phyloP scores from a whole-genome alignment of 1,140 invertebrate genomes.

The Epicauta chinensis region DNA sequence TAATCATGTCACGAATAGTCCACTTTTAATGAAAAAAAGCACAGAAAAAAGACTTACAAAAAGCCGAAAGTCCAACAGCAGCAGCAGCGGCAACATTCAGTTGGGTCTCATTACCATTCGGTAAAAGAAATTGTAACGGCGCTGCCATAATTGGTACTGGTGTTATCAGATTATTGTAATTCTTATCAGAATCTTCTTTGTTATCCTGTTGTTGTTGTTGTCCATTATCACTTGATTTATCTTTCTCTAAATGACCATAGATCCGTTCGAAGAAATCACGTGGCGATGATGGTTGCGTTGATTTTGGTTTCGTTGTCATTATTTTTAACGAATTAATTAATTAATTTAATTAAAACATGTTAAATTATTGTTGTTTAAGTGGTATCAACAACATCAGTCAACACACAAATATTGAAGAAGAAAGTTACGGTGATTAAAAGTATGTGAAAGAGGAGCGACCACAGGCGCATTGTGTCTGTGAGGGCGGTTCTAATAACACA shows the following conservation, averaged over 20 bases:
- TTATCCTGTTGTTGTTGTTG: not conserved
- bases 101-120: constrained; percentile 38
- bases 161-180: constrained; percentile 22
- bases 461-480: too few relatives aligned
- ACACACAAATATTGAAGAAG: too few relatives aligned
- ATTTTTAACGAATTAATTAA: too few relatives aligned
- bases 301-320: constrained; percentile 19
- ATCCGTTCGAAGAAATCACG: constrained; percentile 59
- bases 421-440: too few relatives aligned
- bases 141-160: constrained; percentile 34
- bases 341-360: too few relatives aligned
- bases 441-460: too few relatives aligned
- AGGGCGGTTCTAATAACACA: too few relatives aligned
- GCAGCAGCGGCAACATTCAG: constrained; percentile 41
- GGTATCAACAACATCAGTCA: too few relatives aligned
- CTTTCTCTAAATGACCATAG: constrained; percentile 53
- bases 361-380: too few relatives aligned
- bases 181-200: not conserved
- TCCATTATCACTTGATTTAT: constrained; percentile 11
- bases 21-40: not conserved
- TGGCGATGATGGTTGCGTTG: constrained; percentile 57
- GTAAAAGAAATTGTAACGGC: constrained; percentile 39
- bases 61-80: constrained; percentile 55
- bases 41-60: constrained; percentile 48
- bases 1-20: not conserved